Base-by-base conservation (phyloP, 2,797 vertebrate genomes). In the Semaprochilodus insignis region DNA sequence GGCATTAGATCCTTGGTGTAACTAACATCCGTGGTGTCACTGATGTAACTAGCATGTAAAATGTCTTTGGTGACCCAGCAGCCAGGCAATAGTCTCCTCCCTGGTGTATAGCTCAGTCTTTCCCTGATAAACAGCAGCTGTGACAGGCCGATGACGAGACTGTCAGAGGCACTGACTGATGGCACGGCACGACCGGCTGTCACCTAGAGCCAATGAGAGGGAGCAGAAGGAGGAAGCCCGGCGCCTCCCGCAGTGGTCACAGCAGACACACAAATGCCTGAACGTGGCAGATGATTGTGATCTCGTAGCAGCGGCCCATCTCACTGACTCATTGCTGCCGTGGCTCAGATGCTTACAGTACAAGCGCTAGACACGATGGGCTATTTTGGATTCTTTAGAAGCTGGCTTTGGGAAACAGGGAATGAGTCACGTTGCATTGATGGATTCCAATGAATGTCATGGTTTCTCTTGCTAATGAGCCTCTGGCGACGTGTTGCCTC, bases 131-230 rank as follows among this genome's bases (percentile, higher is more conserved):
- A 59, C 83, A 85, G 83, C 91, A 82, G 89, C 91, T 88, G 87
- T 89, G 93, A 91, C 93, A 92, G 83, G 86, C 87, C 34, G 81
- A 88, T 79, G 80, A 85, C 83, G 79, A 69, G 73, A 77, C 88
- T 91, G 92, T 93, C 92, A 90, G 84, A 88, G 74, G 85, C 77
- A 83, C 88, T 91, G 92, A 93, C 87, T 85, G 91, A 91, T 91
- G 91, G 90, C 90, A 92, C 51, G 40, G 60, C 40, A 31, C 25
- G 10, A 59, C 60, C 51, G 72, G 54, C 76, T 82, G 85, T 85
- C 83, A 78, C 82, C 69, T 31, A 70, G 36, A 76, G 59, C 62
- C 73, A 72, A 73, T 78, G 78, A 82, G 69, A 85, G 65, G 7
- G 62, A 44, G 36, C 78, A 67, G 40, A 81, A 70, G 55, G 40